Conservation (phyloP, 2,888 invertebrate genomes). For the Agriotes lineatus region DNA sequence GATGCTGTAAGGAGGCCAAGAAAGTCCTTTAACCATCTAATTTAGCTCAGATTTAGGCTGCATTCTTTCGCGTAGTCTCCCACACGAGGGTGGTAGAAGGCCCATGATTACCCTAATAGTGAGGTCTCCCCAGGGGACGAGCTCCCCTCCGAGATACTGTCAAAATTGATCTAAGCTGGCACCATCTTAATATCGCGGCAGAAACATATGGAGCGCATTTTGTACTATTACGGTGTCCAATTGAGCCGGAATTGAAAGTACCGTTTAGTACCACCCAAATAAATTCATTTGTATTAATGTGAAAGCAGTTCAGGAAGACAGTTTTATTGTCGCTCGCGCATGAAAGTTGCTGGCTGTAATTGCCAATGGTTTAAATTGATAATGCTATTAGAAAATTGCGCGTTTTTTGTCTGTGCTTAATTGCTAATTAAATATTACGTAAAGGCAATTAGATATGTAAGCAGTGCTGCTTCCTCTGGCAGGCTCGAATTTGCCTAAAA, state of each 20-base stretch:
- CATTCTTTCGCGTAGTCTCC: conserved; percentile 14
- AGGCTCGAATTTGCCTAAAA: too few relatives aligned
- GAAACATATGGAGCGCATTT: conserved; percentile 32
- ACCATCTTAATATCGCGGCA: conserved; percentile 16
- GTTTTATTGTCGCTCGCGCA: conserved; percentile 14
- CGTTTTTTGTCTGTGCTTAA: neutral
- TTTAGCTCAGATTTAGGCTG: conserved; percentile 6
- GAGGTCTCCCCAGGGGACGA: conserved; percentile 43
- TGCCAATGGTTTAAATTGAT: neutral
- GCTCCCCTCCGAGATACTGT: conserved; percentile 48
- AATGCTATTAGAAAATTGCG: neutral
- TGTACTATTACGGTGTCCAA: neutral
- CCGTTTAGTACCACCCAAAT: conserved; percentile 13
- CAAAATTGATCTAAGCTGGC: conserved; percentile 51
- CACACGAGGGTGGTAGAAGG: conserved; percentile 35
- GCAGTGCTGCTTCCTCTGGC: neutral
- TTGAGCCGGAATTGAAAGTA: conserved; percentile 14
- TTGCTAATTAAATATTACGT: neutral
- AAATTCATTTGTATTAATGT: conserved; percentile 25
- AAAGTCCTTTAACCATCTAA: neutral
- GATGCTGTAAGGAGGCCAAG: neutral
- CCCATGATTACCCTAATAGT: conserved; percentile 48
- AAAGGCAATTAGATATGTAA: neutral
- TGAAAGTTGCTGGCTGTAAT: conserved; percentile 15
- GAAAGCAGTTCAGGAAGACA: conserved; percentile 21